phyloP scores from a whole-genome alignment of 2,888 invertebrate species.

The Stegana nigrithorax region DNA sequence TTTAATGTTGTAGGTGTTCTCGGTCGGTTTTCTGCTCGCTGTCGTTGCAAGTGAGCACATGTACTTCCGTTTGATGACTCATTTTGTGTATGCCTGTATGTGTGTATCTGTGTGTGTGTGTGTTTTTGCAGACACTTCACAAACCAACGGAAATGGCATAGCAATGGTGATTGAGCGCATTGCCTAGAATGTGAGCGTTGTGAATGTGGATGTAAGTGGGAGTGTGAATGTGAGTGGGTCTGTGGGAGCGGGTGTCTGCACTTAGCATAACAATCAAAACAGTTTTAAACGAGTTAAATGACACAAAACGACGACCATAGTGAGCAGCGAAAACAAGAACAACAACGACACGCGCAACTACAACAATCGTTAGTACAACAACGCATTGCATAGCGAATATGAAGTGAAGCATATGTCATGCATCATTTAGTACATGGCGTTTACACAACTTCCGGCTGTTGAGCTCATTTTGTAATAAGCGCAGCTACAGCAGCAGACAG shows the following conservation, averaged over 20 bases:
- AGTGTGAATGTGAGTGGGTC: background rate
- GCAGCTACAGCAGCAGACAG: too few species aligned
- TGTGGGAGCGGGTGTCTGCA: background rate
- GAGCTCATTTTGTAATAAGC: too few species aligned
- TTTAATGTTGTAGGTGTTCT: background rate
- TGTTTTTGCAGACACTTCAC: background rate
- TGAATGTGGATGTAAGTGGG: background rate
- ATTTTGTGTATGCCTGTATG: too few species aligned
- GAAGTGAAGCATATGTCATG: slow-evolving; percentile 2
- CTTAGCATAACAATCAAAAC: background rate
- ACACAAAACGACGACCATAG: background rate
- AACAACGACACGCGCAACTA: background rate
- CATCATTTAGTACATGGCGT: slow-evolving; percentile 12
- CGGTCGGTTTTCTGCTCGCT: background rate
- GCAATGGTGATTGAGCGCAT: too few species aligned
- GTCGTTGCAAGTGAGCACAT: too few species aligned
- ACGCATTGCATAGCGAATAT: too few species aligned
- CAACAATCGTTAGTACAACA: background rate
- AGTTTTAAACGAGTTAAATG: background rate
- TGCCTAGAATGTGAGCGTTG: too few species aligned
- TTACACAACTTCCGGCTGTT: slow-evolving; percentile 16
- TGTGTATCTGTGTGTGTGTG: too few species aligned
- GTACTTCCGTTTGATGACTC: slow-evolving; percentile 3
- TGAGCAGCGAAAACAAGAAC: background rate
- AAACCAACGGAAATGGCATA: slow-evolving; percentile 2